phyloP scores from a whole-genome alignment of 2,888 invertebrate species.

The Eupelmus urozonus region DNA sequence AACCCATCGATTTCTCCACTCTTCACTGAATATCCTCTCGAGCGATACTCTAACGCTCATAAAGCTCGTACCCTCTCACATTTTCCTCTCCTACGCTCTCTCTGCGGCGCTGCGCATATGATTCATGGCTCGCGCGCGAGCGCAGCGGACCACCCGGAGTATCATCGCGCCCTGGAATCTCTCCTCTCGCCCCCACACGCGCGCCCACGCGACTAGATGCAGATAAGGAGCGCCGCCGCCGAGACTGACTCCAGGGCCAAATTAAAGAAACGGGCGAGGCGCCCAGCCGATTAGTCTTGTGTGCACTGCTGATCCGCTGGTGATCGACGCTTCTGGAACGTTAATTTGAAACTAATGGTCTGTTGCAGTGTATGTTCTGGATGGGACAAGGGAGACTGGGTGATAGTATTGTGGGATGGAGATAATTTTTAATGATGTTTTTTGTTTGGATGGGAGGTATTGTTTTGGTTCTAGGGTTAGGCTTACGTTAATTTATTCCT shows the following conservation, averaged over 20 bases:
- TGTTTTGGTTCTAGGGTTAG: background rate
- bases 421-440: background rate
- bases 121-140: conserved; percentile 68
- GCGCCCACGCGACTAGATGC: conserved; percentile 68
- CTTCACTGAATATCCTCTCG: conserved; percentile 10
- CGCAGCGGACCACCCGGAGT: conserved; percentile 72
- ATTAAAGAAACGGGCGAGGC: conserved; percentile 24
- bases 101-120: conserved; percentile 65
- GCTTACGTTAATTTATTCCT: background rate
- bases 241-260: conserved; percentile 1
- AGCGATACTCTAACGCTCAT: background rate
- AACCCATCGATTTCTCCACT: conserved; percentile 21
- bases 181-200: conserved; percentile 61
- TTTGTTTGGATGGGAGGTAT: too few relatives aligned
- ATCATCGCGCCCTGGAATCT: conserved; percentile 71
- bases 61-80: too few relatives aligned
- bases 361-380: conserved; percentile 1
- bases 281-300: conserved; percentile 60
- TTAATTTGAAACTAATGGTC: conserved; percentile 47
- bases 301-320: conserved; percentile 42
- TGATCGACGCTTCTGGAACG: conserved; percentile 33
- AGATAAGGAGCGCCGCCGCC: conserved; percentile 10
- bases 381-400: background rate
- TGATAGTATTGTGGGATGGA: background rate
- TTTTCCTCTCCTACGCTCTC: conserved; percentile 63